These are phyloP conservation scores for Drosophila bocqueti DNA, from an alignment of 1,140 invertebrate genomes.

Conservation along the genomic window DNA sequence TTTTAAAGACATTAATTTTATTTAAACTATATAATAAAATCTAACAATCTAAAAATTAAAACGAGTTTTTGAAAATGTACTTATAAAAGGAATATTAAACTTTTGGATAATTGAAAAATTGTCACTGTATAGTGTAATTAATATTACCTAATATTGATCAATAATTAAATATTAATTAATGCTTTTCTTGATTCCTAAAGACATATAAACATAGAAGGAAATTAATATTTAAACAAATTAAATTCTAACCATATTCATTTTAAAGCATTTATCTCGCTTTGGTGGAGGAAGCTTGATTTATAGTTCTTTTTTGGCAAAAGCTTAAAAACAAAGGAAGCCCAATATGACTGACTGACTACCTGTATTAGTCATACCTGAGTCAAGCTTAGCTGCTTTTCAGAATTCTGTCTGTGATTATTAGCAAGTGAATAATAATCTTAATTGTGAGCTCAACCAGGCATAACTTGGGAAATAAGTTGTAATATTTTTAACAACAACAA, in stretches of 20 bases:
- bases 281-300: not conserved
- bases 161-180: no score
- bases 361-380: constrained; percentile 20
- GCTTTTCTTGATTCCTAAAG: not conserved
- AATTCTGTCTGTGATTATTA: constrained; percentile 10
- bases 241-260: not conserved
- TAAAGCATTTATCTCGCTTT: not conserved
- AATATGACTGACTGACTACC: constrained; percentile 7
- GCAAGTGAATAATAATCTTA: constrained; percentile 9
- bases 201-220: not conserved
- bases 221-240: not conserved
- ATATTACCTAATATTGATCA: not conserved
- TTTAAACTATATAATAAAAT: not conserved
- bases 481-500: not conserved
- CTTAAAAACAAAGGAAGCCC: not conserved
- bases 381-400: constrained; percentile 9
- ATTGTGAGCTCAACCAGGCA: constrained; percentile 18
- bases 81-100: not conserved
- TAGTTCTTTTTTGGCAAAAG: constrained; percentile 6
- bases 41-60: not conserved
- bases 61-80: no score
- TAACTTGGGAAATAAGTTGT: not conserved
- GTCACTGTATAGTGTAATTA: accelerated
- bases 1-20: not conserved
- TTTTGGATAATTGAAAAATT: not conserved